Percentiles rank a stretch among this genome's conserved stretches.
Conservation (phyloP, 2,888 invertebrate genomes). For the Athalia rosae region DNA sequence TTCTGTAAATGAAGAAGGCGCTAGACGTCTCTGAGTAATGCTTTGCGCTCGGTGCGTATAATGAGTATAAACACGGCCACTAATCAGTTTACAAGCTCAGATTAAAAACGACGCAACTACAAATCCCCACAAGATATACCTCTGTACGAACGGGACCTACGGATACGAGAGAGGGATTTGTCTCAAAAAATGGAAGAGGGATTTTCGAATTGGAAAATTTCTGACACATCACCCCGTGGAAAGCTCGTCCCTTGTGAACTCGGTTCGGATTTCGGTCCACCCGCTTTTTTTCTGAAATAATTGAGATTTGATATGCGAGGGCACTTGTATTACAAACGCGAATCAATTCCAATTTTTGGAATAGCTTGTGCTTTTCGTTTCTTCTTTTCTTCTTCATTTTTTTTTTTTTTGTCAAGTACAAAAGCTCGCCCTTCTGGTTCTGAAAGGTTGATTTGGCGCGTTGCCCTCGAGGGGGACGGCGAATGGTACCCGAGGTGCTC, state of each 20-base stretch:
- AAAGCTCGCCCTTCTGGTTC: conserved; percentile 18
- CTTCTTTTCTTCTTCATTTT: too few relatives aligned
- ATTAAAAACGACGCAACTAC: conserved; percentile 12
- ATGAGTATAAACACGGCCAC: conserved; percentile 55
- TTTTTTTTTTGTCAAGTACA: conserved; percentile 9
- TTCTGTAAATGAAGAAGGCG: conserved; percentile 54
- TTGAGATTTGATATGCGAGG: too few relatives aligned
- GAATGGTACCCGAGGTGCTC: conserved; percentile 1
- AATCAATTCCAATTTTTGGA: too few relatives aligned
- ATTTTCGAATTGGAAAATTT: neutral
- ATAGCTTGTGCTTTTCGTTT: too few relatives aligned
- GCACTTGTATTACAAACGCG: too few relatives aligned
- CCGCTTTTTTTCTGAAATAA: too few relatives aligned
- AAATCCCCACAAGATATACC: neutral
- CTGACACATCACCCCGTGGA: too few relatives aligned
- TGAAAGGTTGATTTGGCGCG: conserved; percentile 25
- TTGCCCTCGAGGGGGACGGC: conserved; percentile 18
- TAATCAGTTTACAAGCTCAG: conserved; percentile 50
- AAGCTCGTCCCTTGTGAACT: too few relatives aligned
- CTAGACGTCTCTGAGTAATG: conserved; percentile 54
- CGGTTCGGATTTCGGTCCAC: too few relatives aligned
- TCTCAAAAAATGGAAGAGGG: neutral
- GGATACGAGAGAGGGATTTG: too few relatives aligned
- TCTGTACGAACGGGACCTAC: neutral
- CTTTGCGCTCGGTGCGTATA: conserved; percentile 49